Evolutionary conservation across 2,113 vertebrate species (phyloP).

Genomic region (Eulemur macaco): DNA sequence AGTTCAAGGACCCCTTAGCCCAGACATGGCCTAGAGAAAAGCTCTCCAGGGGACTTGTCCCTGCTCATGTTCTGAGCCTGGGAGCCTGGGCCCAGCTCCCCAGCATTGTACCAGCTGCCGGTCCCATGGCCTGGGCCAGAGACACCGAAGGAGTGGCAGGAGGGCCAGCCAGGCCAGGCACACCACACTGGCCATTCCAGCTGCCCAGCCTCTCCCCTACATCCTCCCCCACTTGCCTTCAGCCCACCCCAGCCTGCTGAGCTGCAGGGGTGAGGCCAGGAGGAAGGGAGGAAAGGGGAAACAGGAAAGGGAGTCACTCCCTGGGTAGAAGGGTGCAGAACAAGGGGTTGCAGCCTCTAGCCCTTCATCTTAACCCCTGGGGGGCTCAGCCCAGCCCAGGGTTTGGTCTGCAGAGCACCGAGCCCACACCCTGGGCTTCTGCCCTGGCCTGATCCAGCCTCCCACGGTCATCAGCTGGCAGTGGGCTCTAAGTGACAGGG

Average conservation of each 20-base stretch:
- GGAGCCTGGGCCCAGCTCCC: not conserved
- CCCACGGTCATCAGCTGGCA: not conserved
- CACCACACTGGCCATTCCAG: not conserved
- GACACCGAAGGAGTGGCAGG: not conserved
- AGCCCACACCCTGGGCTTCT: not conserved
- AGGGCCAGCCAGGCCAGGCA: not conserved
- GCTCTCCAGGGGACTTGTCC: not conserved
- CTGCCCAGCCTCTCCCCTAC: not conserved
- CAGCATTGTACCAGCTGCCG: not conserved
- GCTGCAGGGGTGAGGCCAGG: constrained; percentile 13
- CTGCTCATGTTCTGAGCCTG: not conserved
- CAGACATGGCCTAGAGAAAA: not conserved
- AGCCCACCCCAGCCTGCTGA: constrained; percentile 25
- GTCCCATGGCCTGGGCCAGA: not conserved
- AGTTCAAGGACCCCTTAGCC: not conserved
- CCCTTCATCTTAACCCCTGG: not conserved
- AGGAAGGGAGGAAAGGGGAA: not conserved
- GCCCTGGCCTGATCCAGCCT: not conserved
- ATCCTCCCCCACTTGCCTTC: not conserved
- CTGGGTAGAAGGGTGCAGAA: not conserved
- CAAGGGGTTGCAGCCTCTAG: not conserved
- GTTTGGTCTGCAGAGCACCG: not conserved
- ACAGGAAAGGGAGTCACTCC: rapidly evolving
- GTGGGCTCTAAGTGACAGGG: not conserved
- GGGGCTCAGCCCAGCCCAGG: not conserved